Evolutionary conservation across 2,888 invertebrate species (phyloP), one percentile per base, ranked within the genome.

Genomic region (Sinopyrophorus schimmeli): DNA sequence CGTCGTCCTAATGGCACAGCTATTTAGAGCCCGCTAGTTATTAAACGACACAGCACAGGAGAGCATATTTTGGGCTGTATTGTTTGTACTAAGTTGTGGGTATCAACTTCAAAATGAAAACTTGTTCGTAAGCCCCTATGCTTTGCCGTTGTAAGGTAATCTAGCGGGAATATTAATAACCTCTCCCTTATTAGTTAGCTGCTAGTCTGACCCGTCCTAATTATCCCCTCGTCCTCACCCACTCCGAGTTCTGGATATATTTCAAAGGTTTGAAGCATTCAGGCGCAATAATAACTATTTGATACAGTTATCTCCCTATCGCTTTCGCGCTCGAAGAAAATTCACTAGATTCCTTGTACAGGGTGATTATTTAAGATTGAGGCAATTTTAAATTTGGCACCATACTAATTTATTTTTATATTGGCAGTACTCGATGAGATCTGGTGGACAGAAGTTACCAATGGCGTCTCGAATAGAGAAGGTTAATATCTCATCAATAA

Each of bases 161-260:
- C 42, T 49, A 43, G 42, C 43, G 48, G 49, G 42, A 43, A 49
- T 49, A 49, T 49, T 49, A 49, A 42, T 49, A 49, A 49, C 42
- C 49, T 31, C 35, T 43, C 49, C 43, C 37, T 34, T 42, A 43
- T 49, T 49, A 49, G 30, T 38, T 38, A 41, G 37, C 34, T 40
- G 41, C 34, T 47, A 35, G 35, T 47, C 35, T 47, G 42, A 43
- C 49, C 49, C 49, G 27, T 49, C 32, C 49, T 49, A 49, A 49
- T 49, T 49, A 49, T 49, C 43, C 43, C 43, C 42, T 49, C 31
- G 34, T 30, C 42, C 37, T 43, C 49, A 32, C 38, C 42, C 39
- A 38, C 42, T 32, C 42, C 6, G 21, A 41, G 40, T 41, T 47
- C 43, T 49, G 43, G 42, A 38, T 43, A 24, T 26, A 43, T 43